Conservation (phyloP, 2,797 vertebrate genomes). For the Austrolebias charrua region DNA sequence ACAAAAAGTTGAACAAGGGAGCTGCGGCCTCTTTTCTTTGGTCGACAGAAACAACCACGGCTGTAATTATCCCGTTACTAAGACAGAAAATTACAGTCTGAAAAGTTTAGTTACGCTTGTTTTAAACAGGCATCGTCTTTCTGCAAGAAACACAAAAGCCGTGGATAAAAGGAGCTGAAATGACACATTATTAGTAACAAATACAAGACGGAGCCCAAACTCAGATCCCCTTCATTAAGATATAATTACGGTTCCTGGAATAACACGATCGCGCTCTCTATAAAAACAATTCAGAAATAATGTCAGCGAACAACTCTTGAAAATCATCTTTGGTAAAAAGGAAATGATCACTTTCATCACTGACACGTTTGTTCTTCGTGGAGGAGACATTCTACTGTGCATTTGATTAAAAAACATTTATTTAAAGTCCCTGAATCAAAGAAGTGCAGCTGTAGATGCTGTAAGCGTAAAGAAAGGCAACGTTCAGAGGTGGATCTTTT, state of each 20-base stretch:
- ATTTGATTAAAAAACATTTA: not conserved
- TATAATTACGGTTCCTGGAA: not conserved
- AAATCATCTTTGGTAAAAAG: too few relatives aligned
- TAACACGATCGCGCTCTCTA: not conserved
- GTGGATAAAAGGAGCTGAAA: not conserved
- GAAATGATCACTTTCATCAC: not conserved
- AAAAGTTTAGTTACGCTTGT: not conserved
- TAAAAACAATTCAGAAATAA: not conserved
- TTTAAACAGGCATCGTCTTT: not conserved
- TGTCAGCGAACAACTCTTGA: not conserved
- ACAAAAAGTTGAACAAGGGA: not conserved
- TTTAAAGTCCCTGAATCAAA: not conserved
- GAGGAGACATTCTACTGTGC: not conserved
- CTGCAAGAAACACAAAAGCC: not conserved
- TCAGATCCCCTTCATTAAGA: not conserved
- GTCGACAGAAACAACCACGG: not conserved
- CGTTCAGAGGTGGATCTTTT: conserved; percentile 31
- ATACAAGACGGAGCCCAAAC: not conserved
- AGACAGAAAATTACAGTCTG: not conserved
- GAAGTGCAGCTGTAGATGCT: not conserved
- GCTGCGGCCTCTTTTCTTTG: not conserved
- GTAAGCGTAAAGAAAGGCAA: conserved; percentile 18
- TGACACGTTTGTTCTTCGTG: not conserved
- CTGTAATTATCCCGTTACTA: not conserved
- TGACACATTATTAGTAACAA: not conserved